A percentile compares a stretch with the other conserved stretches of the same genome.
These are phyloP conservation scores for Phortica variegata DNA, from an alignment of 1,140 invertebrate species.

Conservation along the genomic window DNA sequence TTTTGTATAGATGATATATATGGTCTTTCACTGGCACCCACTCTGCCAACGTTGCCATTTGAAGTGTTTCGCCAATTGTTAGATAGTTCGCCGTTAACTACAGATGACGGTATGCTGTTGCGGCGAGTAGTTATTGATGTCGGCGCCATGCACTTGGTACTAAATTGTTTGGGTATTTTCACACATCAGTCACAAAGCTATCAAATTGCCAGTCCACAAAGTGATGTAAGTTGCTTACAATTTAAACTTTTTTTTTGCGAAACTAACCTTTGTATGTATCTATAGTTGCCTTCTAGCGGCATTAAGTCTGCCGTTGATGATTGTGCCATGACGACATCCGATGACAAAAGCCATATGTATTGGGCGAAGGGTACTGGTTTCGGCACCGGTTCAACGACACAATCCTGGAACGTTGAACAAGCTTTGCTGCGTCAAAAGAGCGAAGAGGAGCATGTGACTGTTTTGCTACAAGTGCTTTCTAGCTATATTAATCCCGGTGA, in stretches of 20 bases:
- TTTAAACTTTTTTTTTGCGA: neutral
- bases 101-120: slow-evolving; percentile 76
- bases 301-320: slow-evolving; percentile 16
- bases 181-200: slow-evolving; percentile 71
- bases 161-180: slow-evolving; percentile 85
- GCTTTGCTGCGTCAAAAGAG: slow-evolving; percentile 83
- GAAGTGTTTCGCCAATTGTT: slow-evolving; percentile 79
- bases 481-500: slow-evolving; percentile 83
- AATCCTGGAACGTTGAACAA: slow-evolving; percentile 94
- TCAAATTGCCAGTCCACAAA: slow-evolving; percentile 40
- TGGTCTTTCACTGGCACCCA: slow-evolving; percentile 70
- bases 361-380: slow-evolving; percentile 96
- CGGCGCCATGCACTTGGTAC: slow-evolving; percentile 79
- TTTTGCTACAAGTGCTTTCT: slow-evolving; percentile 75
- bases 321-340: slow-evolving; percentile 50
- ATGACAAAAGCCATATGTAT: slow-evolving; percentile 83
- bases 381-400: slow-evolving; percentile 91
- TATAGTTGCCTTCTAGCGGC: slow-evolving; percentile 11
- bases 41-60: slow-evolving; percentile 85
- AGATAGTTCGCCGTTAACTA: slow-evolving; percentile 75
- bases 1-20: slow-evolving; percentile 68
- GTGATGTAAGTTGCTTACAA: slow-evolving; percentile 36
- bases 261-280: slow-evolving; percentile 2
- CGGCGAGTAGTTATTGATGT: slow-evolving; percentile 78
- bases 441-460: slow-evolving; percentile 92